Percentiles rank a stretch among this genome's conserved stretches.
Evolutionary conservation across 2,113 vertebrate genomes (phyloP).

Genomic region (Mola mola): DNA sequence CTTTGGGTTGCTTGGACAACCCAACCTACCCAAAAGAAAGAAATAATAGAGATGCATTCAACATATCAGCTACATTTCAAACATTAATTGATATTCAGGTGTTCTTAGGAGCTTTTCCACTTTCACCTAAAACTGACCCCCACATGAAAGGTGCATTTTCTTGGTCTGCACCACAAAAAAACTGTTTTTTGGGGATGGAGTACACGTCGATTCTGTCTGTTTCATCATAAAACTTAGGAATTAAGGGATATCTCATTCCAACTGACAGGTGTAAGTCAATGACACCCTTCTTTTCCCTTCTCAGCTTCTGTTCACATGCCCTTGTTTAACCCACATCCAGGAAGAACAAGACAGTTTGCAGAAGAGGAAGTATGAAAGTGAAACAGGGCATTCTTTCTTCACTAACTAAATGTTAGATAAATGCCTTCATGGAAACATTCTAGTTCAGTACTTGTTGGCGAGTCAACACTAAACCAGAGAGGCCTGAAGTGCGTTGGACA

Average conservation of each 20-base stretch:
- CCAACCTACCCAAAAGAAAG: no score
- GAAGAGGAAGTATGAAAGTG: constrained; percentile 6
- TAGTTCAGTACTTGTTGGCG: constrained; percentile 15
- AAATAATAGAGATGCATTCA: no score
- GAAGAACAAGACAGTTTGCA: no score
- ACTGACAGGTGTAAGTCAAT: constrained; percentile 6
- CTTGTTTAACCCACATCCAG: background rate
- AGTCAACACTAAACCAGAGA: constrained; percentile 15
- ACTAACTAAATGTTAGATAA: constrained; percentile 14
- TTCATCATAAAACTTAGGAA: background rate
- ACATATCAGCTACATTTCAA: no score
- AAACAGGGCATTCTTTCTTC: constrained; percentile 7
- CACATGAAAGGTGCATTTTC: no score
- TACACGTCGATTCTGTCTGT: background rate
- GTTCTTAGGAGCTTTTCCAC: no score
- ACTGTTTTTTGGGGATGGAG: background rate
- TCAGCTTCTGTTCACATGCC: constrained; percentile 13
- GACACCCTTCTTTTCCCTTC: background rate
- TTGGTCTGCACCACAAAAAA: background rate
- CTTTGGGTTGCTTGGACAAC: no score
- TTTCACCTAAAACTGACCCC: no score
- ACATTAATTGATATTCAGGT: no score
- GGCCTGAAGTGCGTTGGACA: constrained; percentile 20
- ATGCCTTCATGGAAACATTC: constrained; percentile 33
- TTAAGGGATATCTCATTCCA: constrained; percentile 1